Conservation (phyloP, 2,113 vertebrate species). For the Taurulus bubalis region DNA sequence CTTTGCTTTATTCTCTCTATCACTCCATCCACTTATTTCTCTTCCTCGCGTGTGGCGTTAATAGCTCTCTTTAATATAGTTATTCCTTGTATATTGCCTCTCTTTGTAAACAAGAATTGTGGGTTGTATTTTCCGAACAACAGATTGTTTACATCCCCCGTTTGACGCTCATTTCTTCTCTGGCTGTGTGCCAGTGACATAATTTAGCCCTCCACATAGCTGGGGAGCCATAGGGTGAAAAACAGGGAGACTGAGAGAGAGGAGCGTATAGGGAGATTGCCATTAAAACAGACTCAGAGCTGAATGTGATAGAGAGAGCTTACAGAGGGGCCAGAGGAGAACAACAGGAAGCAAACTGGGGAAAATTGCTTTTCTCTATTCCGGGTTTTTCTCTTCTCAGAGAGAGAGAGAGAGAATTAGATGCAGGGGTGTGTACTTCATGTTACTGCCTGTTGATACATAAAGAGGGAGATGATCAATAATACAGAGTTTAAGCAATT, state of each 20-base stretch:
- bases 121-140: conserved; percentile 15
- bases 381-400: conserved; percentile 42
- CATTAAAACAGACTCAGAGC: conserved; percentile 49
- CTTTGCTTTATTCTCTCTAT: conserved; percentile 14
- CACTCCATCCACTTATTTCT: conserved; percentile 4
- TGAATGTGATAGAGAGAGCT: conserved; percentile 50
- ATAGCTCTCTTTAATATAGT: conserved; percentile 23
- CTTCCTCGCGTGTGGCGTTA: conserved; percentile 15
- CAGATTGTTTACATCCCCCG: conserved; percentile 22
- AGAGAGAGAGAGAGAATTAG: conserved; percentile 20
- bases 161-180: conserved; percentile 9
- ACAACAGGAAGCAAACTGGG: conserved; percentile 59
- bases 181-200: conserved; percentile 27
- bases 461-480: conserved; percentile 1
- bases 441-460: conserved; percentile 33
- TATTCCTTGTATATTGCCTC: conserved; percentile 19
- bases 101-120: conserved; percentile 23
- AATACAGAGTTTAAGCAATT: neutral
- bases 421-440: conserved; percentile 15
- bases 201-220: conserved; percentile 40
- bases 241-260: conserved; percentile 17
- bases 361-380: conserved; percentile 64
- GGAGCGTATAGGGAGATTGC: conserved; percentile 18
- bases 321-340: conserved; percentile 43
- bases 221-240: conserved; percentile 27